These are phyloP conservation scores for Etheostoma cragini DNA, from an alignment of 2,113 vertebrate genomes.

Conservation along the genomic window DNA sequence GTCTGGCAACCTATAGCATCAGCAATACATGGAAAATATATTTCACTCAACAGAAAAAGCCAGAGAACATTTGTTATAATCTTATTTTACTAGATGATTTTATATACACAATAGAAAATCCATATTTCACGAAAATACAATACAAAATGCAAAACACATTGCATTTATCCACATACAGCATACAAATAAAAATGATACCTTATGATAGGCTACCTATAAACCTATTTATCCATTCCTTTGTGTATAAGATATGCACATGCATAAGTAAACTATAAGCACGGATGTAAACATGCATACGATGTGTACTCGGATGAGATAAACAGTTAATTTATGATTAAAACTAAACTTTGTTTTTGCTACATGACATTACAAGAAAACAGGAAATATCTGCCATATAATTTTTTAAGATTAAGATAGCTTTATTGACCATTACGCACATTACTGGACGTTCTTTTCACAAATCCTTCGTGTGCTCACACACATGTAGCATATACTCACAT, in stretches of 20 bases:
- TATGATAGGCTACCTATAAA: neutral
- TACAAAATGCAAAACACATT: neutral
- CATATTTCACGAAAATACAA: neutral
- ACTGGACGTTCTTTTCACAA: neutral
- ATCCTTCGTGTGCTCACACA: constrained; percentile 31
- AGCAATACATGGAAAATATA: neutral
- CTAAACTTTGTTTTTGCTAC: neutral
- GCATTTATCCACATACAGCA: neutral
- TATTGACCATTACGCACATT: neutral
- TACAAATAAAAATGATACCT: neutral
- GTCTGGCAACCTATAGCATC: constrained; percentile 5
- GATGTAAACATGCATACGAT: constrained; percentile 23
- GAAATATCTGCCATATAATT: neutral
- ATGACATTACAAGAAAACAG: neutral
- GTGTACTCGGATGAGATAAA: neutral
- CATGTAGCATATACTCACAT: neutral
- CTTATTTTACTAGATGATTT: constrained; percentile 9
- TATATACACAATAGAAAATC: neutral
- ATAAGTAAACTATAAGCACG: constrained; percentile 5
- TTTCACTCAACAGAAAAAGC: neutral
- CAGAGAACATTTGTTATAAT: neutral
- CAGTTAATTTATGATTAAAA: neutral
- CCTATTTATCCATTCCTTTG: neutral
- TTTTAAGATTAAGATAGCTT: neutral
- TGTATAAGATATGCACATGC: neutral